A percentile compares a stretch with the other conserved stretches of the same genome.
phyloP scores from a whole-genome alignment of 92 coral and sea anemone genomes.

The Anthopleura xanthogrammica region DNA sequence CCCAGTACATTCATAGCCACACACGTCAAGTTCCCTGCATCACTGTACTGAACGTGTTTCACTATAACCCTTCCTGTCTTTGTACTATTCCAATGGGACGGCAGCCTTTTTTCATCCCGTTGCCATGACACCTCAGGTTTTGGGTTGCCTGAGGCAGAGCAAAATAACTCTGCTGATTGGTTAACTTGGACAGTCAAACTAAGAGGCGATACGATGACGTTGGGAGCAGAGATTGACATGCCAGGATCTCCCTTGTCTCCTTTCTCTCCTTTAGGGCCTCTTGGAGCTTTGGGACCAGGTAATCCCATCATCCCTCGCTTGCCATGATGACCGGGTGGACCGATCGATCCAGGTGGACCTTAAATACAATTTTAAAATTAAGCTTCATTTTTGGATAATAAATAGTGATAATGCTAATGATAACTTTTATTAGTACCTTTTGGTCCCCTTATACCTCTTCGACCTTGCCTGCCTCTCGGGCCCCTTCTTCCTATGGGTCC shows the following conservation, averaged over 20 bases:
- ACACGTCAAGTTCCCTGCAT: conserved; percentile 29
- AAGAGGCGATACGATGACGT: conserved; percentile 15
- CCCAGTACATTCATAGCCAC: conserved; percentile 28
- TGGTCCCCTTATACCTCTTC: conserved; percentile 20
- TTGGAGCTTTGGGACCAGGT: conserved; percentile 20
- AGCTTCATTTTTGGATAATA: background rate
- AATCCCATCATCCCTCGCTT: conserved; percentile 8
- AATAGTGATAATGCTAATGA: background rate
- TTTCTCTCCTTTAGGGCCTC: conserved; percentile 24
- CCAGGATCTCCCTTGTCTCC: conserved; percentile 30
- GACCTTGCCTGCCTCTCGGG: conserved; percentile 25
- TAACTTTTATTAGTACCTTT: background rate
- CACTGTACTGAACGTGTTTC: conserved; percentile 15
- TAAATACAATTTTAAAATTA: background rate
- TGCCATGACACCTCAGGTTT: conserved; percentile 28
- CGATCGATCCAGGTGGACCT: conserved; percentile 1
- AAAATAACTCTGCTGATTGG: conserved; percentile 15
- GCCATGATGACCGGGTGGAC: background rate
- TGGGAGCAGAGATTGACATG: conserved; percentile 22
- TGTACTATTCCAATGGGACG: background rate
- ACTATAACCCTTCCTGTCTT: conserved; percentile 18
- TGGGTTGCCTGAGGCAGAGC: conserved; percentile 39
- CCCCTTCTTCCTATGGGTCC: conserved; percentile 22
- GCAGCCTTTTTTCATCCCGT: background rate
- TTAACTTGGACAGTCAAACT: conserved; percentile 9